Conservation (phyloP, 2,888 invertebrate genomes). For the Rhagonycha fulva region DNA sequence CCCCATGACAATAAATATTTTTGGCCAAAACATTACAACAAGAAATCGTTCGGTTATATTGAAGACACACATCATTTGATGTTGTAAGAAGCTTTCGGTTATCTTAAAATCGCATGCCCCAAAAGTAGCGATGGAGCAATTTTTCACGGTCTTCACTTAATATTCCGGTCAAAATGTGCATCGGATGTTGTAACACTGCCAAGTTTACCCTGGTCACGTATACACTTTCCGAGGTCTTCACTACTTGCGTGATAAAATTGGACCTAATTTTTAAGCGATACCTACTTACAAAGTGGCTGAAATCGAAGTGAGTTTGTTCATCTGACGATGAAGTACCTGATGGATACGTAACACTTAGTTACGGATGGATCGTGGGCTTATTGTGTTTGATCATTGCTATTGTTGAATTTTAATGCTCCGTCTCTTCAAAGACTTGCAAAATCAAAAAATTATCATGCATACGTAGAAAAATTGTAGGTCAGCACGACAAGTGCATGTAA, state of each 20-base stretch:
- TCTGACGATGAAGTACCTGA: neutral
- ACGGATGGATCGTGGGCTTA: neutral
- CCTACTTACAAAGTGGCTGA: neutral
- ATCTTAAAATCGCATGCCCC: neutral
- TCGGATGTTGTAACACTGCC: neutral
- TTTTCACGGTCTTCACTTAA: neutral
- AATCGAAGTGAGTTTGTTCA: neutral
- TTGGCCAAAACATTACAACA: no score
- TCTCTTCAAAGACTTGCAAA: constrained; percentile 6
- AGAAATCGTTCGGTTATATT: no score
- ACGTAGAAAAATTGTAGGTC: constrained; percentile 13
- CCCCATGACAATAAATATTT: no score
- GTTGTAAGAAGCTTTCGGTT: no score
- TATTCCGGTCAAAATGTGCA: neutral
- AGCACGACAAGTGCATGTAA: constrained; percentile 16
- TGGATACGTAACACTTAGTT: neutral
- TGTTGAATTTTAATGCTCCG: constrained; percentile 8
- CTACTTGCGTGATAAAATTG: constrained; percentile 7
- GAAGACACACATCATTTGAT: no score
- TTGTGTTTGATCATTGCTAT: neutral
- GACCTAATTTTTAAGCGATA: neutral
- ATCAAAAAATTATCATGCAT: constrained; percentile 2
- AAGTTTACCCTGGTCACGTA: constrained; percentile 6
- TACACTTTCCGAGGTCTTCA: constrained; percentile 5
- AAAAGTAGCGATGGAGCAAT: neutral